A percentile compares a stretch with the other conserved stretches of the same genome.
Evolutionary conservation across 2,888 invertebrate species (phyloP).

Genomic region (Peribatodes rhomboidaria): DNA sequence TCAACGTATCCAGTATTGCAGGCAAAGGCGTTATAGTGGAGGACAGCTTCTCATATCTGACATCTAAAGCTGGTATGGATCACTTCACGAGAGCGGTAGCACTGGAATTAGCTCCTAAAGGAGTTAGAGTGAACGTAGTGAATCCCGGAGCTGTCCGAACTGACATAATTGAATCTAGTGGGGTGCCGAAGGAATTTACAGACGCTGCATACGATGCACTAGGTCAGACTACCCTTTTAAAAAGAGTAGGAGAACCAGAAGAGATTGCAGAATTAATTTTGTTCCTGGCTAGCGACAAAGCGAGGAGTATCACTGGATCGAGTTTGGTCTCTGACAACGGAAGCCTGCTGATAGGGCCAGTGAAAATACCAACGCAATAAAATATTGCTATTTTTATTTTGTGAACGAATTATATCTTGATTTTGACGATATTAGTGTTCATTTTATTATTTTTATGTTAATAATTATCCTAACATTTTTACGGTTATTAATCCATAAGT

Average conservation of each 20-base stretch:
- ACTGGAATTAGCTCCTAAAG: conserved; percentile 89
- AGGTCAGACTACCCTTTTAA: background rate
- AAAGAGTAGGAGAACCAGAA: conserved; percentile 42
- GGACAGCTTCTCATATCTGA: conserved; percentile 33
- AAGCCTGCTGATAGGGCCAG: background rate
- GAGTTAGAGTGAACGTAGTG: conserved; percentile 88
- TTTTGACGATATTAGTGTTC: background rate
- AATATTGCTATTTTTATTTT: background rate
- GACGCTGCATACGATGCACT: background rate
- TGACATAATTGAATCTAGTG: conserved; percentile 4
- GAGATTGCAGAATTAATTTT: conserved; percentile 54
- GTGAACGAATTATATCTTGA: background rate
- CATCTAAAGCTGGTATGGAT: conserved; percentile 52
- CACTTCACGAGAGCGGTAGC: conserved; percentile 53
- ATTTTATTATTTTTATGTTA: background rate
- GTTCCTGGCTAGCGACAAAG: conserved; percentile 53
- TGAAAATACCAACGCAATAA: background rate
- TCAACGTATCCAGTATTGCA: conserved; percentile 85
- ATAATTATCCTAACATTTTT: no score
- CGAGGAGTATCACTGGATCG: conserved; percentile 53
- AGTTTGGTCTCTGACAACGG: conserved; percentile 21
- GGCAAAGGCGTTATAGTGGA: conserved; percentile 1
- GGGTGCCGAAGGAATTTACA: background rate
- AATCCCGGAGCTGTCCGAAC: conserved; percentile 48
- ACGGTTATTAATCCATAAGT: background rate